These are phyloP conservation scores for Microcebus griseorufus DNA, from an alignment of 2,113 vertebrate species.

Conservation along the genomic window DNA sequence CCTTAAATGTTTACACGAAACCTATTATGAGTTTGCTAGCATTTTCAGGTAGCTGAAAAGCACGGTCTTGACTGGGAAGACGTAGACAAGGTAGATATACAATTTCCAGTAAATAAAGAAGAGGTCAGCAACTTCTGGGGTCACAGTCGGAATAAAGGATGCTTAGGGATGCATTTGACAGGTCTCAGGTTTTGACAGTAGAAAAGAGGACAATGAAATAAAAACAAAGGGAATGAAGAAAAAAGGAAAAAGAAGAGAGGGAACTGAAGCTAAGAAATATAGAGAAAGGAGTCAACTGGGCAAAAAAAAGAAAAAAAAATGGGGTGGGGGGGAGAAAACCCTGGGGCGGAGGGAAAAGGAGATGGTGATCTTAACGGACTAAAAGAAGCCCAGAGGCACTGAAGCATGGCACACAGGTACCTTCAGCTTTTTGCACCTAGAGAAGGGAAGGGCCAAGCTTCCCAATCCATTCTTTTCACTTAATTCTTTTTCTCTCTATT, in stretches of 20 bases:
- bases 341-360: too few relatives aligned
- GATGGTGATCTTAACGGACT: rapidly evolving
- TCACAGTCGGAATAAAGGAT: neutral
- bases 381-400: rapidly evolving
- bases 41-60: constrained; percentile 24
- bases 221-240: neutral
- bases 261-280: neutral
- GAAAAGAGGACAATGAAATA: neutral
- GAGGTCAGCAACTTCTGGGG: neutral
- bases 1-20: constrained; percentile 56
- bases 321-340: neutral
- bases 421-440: neutral
- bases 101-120: constrained; percentile 28
- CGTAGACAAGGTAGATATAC: neutral
- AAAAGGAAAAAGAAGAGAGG: neutral
- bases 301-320: neutral
- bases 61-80: neutral
- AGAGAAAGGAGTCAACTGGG: neutral
- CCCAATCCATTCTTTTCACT: neutral
- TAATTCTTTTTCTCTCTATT: neutral
- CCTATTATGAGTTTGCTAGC: constrained; percentile 50
- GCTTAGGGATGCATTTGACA: neutral
- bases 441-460: neutral
- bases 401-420: rapidly evolving
- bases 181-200: neutral